These are phyloP conservation scores for Phyllopteryx taeniolatus DNA, from an alignment of 2,113 vertebrate species.

Conservation along the genomic window DNA sequence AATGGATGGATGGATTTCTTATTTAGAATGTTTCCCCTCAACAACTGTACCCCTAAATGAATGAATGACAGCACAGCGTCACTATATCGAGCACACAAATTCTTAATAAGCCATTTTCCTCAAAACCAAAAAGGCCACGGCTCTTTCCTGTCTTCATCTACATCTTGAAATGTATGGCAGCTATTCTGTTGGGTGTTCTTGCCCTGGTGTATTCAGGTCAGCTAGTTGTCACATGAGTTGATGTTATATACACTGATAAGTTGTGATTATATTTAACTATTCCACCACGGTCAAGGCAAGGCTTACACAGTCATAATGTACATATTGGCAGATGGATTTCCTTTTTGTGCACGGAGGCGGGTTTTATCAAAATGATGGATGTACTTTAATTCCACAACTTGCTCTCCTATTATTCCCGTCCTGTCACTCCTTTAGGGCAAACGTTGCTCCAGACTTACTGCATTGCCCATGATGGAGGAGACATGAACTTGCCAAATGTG, in stretches of 20 bases:
- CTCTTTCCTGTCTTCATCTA: background rate
- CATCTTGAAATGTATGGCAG: background rate
- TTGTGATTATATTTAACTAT: constrained; percentile 1
- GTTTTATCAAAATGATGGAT: constrained; percentile 15
- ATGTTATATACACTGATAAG: background rate
- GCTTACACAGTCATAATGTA: constrained; percentile 4
- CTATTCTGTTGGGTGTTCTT: background rate
- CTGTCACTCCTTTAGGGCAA: constrained; percentile 2
- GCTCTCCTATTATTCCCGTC: constrained; percentile 4
- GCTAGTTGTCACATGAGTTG: background rate
- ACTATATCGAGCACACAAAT: background rate
- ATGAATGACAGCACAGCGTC: too few relatives aligned
- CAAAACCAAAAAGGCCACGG: background rate
- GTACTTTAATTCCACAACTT: constrained; percentile 11
- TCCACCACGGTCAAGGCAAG: background rate
- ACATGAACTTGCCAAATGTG: constrained; percentile 9
- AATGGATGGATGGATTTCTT: too few relatives aligned
- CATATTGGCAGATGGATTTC: constrained; percentile 13
- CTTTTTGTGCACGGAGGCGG: background rate
- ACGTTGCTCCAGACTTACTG: background rate
- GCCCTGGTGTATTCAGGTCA: background rate
- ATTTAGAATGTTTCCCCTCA: too few relatives aligned
- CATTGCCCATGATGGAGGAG: background rate
- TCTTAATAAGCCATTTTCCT: background rate
- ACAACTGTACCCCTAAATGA: too few relatives aligned